Evolutionary conservation across 2,888 invertebrate species (phyloP).

Genomic region (Boloria selene): DNA sequence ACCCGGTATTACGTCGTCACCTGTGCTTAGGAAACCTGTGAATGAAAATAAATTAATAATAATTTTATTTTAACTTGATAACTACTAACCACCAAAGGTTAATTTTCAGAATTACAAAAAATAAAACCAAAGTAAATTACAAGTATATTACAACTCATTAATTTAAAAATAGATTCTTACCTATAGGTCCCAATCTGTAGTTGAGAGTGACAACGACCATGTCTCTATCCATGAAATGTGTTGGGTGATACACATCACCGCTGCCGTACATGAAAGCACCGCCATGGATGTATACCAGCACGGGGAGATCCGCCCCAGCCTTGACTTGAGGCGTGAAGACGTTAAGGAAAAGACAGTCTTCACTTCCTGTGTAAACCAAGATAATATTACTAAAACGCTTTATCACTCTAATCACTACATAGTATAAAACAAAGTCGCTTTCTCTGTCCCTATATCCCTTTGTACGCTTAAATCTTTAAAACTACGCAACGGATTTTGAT

Average conservation of each 20-base stretch:
- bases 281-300: constrained; percentile 86
- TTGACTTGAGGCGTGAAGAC: constrained; percentile 81
- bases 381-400: too few relatives aligned
- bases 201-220: constrained; percentile 86
- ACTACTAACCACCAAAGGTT: too few relatives aligned
- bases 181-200: constrained; percentile 88
- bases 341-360: constrained; percentile 86
- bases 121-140: too few relatives aligned
- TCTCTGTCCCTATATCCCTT: too few relatives aligned
- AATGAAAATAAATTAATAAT: too few relatives aligned
- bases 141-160: too few relatives aligned
- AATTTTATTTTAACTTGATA: too few relatives aligned
- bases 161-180: constrained; percentile 55
- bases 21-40: constrained; percentile 89
- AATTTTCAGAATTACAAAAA: too few relatives aligned
- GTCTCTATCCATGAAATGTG: constrained; percentile 84
- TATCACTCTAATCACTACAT: too few relatives aligned
- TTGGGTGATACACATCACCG: constrained; percentile 77
- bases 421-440: too few relatives aligned
- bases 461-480: too few relatives aligned
- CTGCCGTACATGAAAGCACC: constrained; percentile 87
- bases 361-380: constrained; percentile 78
- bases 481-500: too few relatives aligned
- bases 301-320: constrained; percentile 77
- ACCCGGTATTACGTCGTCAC: constrained; percentile 85